phyloP scores from a whole-genome alignment of 2,888 invertebrate species.

The Coleophora deauratella region DNA sequence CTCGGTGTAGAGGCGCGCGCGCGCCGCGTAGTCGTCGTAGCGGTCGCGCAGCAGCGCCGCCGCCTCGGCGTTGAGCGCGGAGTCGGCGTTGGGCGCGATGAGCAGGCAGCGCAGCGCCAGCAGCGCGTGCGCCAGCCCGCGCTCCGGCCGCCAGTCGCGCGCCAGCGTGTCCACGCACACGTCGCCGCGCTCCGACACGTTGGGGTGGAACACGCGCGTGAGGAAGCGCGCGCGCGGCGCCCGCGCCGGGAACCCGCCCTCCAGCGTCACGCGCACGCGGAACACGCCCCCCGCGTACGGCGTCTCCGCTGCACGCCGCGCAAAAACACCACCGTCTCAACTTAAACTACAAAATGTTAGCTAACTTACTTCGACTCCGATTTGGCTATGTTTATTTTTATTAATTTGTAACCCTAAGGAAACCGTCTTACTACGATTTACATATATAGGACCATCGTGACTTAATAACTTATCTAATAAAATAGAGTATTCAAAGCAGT shows the following conservation, averaged over 20 bases:
- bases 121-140: slow-evolving; percentile 95
- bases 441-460: neutral
- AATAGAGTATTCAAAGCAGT: neutral
- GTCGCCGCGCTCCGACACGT: slow-evolving; percentile 94
- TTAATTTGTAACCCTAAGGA: neutral
- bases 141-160: slow-evolving; percentile 97
- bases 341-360: neutral
- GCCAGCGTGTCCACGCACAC: slow-evolving; percentile 97
- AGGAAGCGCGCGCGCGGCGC: slow-evolving; percentile 95
- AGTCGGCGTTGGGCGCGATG: slow-evolving; percentile 97
- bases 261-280: slow-evolving; percentile 89
- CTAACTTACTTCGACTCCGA: neutral
- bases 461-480: neutral
- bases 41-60: slow-evolving; percentile 93
- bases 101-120: slow-evolving; percentile 93
- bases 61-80: slow-evolving; percentile 97
- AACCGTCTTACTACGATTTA: neutral
- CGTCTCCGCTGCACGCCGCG: slow-evolving; percentile 80
- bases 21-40: slow-evolving; percentile 90
- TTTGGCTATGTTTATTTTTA: neutral
- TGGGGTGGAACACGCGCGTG: slow-evolving; percentile 98
- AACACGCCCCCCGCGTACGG: slow-evolving; percentile 93
- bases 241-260: slow-evolving; percentile 92
- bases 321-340: neutral
- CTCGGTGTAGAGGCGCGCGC: slow-evolving; percentile 60